Percentiles rank a stretch among this genome's conserved stretches.
Conservation (phyloP, 2,888 invertebrate genomes). For the Cremastinae sp. region DNA sequence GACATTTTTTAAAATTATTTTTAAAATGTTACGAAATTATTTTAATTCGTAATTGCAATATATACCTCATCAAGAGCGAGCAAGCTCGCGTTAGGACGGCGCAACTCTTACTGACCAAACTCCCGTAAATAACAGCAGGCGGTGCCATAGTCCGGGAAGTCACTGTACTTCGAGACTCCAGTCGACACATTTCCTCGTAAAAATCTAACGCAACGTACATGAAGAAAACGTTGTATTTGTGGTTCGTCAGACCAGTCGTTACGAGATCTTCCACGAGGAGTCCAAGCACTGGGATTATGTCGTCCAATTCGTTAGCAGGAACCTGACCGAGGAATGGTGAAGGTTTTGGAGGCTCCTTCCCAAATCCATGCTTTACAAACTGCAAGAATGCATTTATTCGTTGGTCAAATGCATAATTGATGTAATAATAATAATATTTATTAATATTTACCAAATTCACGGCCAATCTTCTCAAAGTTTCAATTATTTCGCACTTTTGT, state of each 20-base stretch:
- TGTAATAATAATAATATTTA: constrained; percentile 3
- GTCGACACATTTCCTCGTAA: constrained; percentile 71
- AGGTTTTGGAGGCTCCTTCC: constrained; percentile 61
- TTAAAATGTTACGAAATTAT: no score
- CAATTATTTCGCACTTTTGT: constrained; percentile 73
- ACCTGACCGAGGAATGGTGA: constrained; percentile 72
- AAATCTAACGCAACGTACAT: constrained; percentile 72
- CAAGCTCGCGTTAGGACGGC: constrained; percentile 73
- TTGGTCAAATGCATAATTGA: background rate
- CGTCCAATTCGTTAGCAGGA: constrained; percentile 65
- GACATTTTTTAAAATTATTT: background rate
- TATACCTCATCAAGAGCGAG: constrained; percentile 70
- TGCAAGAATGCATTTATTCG: no score
- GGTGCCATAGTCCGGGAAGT: constrained; percentile 73
- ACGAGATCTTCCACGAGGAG: constrained; percentile 68
- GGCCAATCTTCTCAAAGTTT: constrained; percentile 66
- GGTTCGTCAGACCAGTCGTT: constrained; percentile 70
- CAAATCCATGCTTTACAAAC: constrained; percentile 69
- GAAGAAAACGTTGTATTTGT: constrained; percentile 66
- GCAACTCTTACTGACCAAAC: constrained; percentile 69
- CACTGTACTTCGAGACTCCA: constrained; percentile 66
- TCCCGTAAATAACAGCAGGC: constrained; percentile 73
- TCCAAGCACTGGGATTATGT: constrained; percentile 66
- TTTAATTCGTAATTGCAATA: no score
- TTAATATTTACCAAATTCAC: constrained; percentile 73